Evolutionary conservation across 2,797 vertebrate genomes (phyloP).

Genomic region (Coracias cyanogaster): DNA sequence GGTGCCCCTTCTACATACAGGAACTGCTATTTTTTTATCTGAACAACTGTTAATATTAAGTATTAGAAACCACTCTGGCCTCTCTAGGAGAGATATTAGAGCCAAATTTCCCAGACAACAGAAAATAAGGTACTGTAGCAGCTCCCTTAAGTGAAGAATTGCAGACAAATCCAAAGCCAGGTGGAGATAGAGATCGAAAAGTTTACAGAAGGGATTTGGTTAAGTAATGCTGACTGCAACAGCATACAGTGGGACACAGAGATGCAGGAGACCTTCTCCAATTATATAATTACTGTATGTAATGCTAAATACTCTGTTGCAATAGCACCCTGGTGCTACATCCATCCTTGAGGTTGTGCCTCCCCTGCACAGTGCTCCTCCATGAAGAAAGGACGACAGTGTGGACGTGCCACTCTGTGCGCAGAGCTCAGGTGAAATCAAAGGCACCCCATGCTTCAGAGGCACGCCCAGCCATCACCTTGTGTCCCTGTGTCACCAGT

Average conservation of each 20-base stretch:
- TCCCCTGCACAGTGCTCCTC: background rate
- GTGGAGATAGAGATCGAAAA: background rate
- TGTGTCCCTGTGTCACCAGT: accelerated
- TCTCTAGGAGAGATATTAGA: background rate
- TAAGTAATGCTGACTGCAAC: background rate
- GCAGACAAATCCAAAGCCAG: background rate
- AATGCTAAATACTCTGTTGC: background rate
- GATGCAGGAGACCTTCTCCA: background rate
- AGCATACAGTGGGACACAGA: accelerated
- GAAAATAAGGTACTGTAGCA: background rate
- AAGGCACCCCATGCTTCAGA: accelerated
- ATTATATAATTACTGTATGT: accelerated
- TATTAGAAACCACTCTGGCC: background rate
- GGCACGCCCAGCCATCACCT: background rate
- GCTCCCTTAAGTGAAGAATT: background rate
- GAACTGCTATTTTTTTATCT: background rate
- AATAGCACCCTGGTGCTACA: background rate
- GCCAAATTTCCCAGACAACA: background rate
- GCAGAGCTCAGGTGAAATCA: background rate
- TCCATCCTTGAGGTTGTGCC: background rate
- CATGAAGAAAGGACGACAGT: accelerated
- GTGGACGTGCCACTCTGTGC: background rate
- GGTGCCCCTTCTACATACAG: background rate
- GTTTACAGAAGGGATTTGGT: background rate
- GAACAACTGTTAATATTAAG: background rate